Base-by-base conservation (phyloP, 2,888 invertebrate genomes). In the Bombylius discolor region DNA sequence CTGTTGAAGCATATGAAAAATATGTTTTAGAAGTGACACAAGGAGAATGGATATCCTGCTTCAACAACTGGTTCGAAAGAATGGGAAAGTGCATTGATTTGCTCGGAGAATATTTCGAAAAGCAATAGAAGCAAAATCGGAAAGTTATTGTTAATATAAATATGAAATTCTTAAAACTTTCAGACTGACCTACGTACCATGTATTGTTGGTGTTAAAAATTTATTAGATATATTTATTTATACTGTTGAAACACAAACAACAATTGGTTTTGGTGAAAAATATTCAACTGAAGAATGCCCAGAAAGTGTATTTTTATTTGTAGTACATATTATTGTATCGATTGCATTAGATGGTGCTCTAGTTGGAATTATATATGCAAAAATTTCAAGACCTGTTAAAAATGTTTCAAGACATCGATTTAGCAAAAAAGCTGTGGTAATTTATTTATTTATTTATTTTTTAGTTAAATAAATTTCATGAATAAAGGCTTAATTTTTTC, bases 261-360 rank as follows among this genome's bases (percentile, higher is more conserved):
- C 90, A 0, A 89, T 91, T 46, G 93, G 92, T 0, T 93, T 90
- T 67, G 92, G 92, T 1, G 81, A 81, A 23, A 79, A 91, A 58
- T 86, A 81, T 68, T 87, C 89, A 0, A 89, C 84, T 36, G 87
- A 89, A 62, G 84, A 89, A 66, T 94, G 93, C 67, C 87, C 89
- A 0, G 89, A 89, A 71, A 89, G 88, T 0, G 83, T 89, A 52
- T 81, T 89, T 59, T 76, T 91, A 13, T 83, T 93, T 78, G 86
- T 89, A 54, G 71, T 89, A 61, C 92, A 93, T 77, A 88, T 89
- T 62, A 80, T 85, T 59, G 76, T 81, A 49, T 85, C 86, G 1
- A 80, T 74, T 4, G 68, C 68, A 44, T 77, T 77, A 34, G 76
- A 79, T 63, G 81, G 82, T 0, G 78, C 78, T 1, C 74, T 83